Evolutionary conservation across 2,888 invertebrate species (phyloP).

Genomic region (Drosophila formosana): DNA sequence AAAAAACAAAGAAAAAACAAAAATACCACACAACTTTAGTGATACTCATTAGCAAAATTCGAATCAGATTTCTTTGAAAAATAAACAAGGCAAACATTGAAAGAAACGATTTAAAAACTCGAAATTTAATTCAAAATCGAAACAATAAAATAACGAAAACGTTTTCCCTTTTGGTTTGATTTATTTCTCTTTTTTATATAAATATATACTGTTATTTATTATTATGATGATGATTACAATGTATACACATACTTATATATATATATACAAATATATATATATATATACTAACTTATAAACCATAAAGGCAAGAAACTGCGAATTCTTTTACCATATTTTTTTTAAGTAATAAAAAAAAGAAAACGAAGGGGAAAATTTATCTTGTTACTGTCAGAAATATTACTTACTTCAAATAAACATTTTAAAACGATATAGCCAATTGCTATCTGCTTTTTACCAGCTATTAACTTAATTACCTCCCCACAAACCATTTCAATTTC

Average conservation of each 20-base stretch:
- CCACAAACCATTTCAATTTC: neutral
- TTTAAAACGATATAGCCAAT: slow-evolving; percentile 60
- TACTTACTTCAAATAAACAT: slow-evolving; percentile 81
- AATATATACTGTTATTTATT: slow-evolving; percentile 62
- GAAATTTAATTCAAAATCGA: slow-evolving; percentile 32
- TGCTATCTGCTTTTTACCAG: slow-evolving; percentile 1
- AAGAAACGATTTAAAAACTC: slow-evolving; percentile 15
- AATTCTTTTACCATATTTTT: slow-evolving; percentile 56
- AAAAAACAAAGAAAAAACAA: slow-evolving; percentile 29
- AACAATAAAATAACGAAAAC: slow-evolving; percentile 16
- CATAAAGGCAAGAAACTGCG: slow-evolving; percentile 24
- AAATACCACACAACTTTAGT: slow-evolving; percentile 63
- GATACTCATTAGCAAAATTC: slow-evolving; percentile 73
- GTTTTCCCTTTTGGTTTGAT: slow-evolving; percentile 36
- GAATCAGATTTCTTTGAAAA: slow-evolving; percentile 69
- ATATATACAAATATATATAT: slow-evolving; percentile 29
- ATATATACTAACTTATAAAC: slow-evolving; percentile 35
- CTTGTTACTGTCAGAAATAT: slow-evolving; percentile 81
- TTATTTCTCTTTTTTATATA: slow-evolving; percentile 45
- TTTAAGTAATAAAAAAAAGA: slow-evolving; percentile 37
- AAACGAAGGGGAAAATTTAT: slow-evolving; percentile 62
- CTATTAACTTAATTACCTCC: slow-evolving; percentile 4
- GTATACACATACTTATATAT: slow-evolving; percentile 43
- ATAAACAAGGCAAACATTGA: slow-evolving; percentile 4
- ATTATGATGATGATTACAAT: slow-evolving; percentile 47